These are phyloP conservation scores for Pectinophora gossypiella DNA, from an alignment of 1,140 invertebrate species.

Conservation along the genomic window DNA sequence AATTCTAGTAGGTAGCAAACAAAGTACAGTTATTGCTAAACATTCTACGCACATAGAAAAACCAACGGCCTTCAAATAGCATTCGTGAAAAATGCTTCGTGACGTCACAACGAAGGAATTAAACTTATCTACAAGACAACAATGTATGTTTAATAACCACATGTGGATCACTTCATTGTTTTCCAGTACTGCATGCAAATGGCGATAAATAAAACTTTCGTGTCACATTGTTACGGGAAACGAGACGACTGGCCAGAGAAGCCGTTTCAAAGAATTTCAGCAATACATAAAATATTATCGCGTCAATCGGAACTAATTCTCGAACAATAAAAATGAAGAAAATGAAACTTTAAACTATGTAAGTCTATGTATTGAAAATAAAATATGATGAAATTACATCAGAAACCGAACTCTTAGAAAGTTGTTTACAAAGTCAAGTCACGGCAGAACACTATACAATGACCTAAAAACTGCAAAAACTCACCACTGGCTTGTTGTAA, in stretches of 20 bases:
- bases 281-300: too few relatives aligned
- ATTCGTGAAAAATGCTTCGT: background rate
- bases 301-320: too few relatives aligned
- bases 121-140: background rate
- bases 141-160: background rate
- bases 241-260: too few relatives aligned
- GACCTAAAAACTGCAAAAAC: constrained; percentile 25
- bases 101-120: background rate
- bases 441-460: constrained; percentile 12
- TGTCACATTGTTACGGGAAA: too few relatives aligned
- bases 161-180: background rate
- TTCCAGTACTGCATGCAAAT: background rate
- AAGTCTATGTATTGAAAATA: too few relatives aligned
- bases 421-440: constrained; percentile 43
- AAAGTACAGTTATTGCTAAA: background rate
- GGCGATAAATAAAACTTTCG: too few relatives aligned
- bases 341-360: too few relatives aligned
- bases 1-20: background rate
- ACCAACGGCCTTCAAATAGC: background rate
- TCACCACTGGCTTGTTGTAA: constrained; percentile 64
- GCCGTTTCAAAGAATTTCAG: too few relatives aligned
- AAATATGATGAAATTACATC: background rate
- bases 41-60: background rate
- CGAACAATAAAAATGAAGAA: too few relatives aligned
- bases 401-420: constrained; percentile 30